These are phyloP conservation scores for Erpetoichthys calabaricus DNA, from an alignment of 2,797 vertebrate genomes.

Conservation along the genomic window DNA sequence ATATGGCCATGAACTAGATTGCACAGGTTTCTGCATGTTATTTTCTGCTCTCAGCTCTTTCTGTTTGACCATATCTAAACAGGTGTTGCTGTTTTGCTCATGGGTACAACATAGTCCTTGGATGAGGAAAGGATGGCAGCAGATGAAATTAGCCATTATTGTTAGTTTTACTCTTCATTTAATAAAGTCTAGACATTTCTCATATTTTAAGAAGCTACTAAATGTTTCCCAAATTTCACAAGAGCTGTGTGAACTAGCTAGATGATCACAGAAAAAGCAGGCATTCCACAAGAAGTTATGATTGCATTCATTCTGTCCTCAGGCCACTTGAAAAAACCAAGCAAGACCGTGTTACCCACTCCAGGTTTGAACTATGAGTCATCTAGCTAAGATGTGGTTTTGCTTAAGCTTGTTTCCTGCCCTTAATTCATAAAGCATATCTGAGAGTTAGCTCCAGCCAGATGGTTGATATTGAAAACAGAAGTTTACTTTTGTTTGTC, in stretches of 20 bases:
- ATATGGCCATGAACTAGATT: no score
- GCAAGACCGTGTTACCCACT: not conserved
- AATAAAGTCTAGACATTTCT: not conserved
- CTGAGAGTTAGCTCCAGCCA: conserved; percentile 3
- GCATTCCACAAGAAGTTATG: not conserved
- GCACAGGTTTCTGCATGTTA: no score
- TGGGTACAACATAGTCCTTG: no score
- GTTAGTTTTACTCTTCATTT: no score
- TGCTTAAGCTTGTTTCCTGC: conserved; percentile 7
- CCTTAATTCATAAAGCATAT: conserved; percentile 6
- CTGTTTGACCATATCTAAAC: no score
- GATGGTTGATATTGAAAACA: conserved; percentile 7
- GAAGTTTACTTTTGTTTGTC: conserved; percentile 7
- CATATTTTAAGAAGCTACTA: not conserved
- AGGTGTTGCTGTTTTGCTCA: no score
- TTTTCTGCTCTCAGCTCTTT: no score
- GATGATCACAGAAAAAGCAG: not conserved
- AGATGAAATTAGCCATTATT: no score
- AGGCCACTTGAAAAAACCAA: not conserved
- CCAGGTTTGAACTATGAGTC: conserved; percentile 2
- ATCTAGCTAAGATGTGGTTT: conserved; percentile 3
- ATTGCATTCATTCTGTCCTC: not conserved
- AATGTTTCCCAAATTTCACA: not conserved
- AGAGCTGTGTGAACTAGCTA: not conserved
- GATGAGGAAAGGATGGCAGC: no score